Evolutionary conservation across 2,113 vertebrate genomes (phyloP), one percentile per base, ranked within the genome.

Genomic region (Ardeotis arabs): DNA sequence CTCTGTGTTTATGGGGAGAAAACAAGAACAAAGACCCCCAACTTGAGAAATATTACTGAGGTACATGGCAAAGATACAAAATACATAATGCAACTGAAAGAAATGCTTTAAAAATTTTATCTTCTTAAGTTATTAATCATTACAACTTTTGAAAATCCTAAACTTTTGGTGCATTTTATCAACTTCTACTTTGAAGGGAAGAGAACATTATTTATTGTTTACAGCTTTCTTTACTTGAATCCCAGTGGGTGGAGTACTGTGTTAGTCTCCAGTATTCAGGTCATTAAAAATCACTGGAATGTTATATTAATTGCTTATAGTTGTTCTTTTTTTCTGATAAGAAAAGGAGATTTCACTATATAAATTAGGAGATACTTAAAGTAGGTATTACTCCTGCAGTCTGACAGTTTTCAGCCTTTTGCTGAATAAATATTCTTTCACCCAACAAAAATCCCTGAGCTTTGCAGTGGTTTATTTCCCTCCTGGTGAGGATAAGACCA

Each of bases 41-140:
- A 4, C 37, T 35, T 59, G 25, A 69, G 41, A 69, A 84, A 47
- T 2, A 5, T 37, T 39, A 25, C 47, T 41, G 22, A 55, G 6
- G 6, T 29, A 45, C 64, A 33, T 12, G 20, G 12, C 9, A 37
- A 75, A 63, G n/a, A 35, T 25, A 52, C 2, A 89, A 72, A 78
- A 90, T 39, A 35, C 2, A 16, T 44, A 58, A 62, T 27, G 18
- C 12, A 88, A 58, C 5, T 6, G 16, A 75, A 29, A 78, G 11
- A 93, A 67, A 28, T 2, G 1, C 39, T 49, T 7, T 1, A 2
- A 52, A 90, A 45, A 18, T 1, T 2, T 20, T 59, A 4, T 8
- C 6, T 59, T 89, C 60, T 53, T 7, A 76, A 77, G 20, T 59
- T 78, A 28, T 5, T 25, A 47, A 4, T 64, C 37, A 21, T 45